phyloP scores from a whole-genome alignment of 2,888 invertebrate genomes.

The Atethmia centrago region DNA sequence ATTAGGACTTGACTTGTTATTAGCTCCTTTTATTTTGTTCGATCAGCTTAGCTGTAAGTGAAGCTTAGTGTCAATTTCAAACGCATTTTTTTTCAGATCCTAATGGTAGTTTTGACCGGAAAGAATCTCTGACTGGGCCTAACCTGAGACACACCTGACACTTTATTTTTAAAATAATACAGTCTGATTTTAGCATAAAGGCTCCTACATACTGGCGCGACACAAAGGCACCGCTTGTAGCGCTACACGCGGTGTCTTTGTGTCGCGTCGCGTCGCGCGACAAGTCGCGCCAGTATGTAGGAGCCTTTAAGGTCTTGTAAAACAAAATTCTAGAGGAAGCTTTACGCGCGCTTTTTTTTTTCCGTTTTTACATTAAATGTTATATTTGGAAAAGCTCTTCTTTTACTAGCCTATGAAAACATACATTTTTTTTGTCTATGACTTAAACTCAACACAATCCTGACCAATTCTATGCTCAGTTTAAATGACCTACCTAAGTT shows the following conservation, averaged over 20 bases:
- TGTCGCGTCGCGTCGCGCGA: too few relatives aligned
- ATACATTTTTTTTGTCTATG: neutral
- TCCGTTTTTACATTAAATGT: neutral
- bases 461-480: neutral
- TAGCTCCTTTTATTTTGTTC: constrained; percentile 1
- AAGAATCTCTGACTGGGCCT: neutral
- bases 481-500: neutral
- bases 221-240: too few relatives aligned
- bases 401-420: neutral
- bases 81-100: neutral
- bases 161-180: constrained; percentile 8
- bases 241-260: too few relatives aligned
- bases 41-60: constrained; percentile 11
- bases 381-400: neutral
- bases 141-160: neutral
- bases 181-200: neutral
- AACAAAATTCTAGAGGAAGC: neutral
- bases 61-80: neutral
- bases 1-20: constrained; percentile 29
- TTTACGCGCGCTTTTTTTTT: neutral
- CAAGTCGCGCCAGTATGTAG: too few relatives aligned
- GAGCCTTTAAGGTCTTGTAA: neutral
- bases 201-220: too few relatives aligned
- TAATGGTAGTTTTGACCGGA: neutral
- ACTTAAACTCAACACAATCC: neutral